Evolutionary conservation across 2,888 invertebrate species (phyloP).

Genomic region (Dromius quadrimaculatus): DNA sequence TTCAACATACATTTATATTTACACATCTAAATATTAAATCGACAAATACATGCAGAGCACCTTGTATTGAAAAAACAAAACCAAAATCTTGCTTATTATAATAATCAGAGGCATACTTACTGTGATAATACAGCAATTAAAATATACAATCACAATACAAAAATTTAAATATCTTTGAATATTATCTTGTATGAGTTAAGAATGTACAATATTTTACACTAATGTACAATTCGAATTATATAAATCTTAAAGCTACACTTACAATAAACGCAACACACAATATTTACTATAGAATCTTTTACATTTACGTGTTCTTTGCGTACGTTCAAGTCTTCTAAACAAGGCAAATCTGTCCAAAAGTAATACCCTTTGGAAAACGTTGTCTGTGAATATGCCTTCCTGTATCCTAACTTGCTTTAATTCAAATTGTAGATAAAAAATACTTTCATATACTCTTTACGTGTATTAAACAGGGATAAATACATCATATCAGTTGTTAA

Average conservation of each 20-base stretch:
- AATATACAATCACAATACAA: slow-evolving; percentile 41
- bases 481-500: too few species aligned
- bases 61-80: slow-evolving; percentile 42
- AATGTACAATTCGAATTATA: slow-evolving; percentile 45
- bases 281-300: slow-evolving; percentile 24
- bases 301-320: slow-evolving; percentile 21
- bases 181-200: slow-evolving; percentile 5
- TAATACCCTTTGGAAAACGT: slow-evolving; percentile 38
- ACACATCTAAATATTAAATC: slow-evolving; percentile 45
- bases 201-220: slow-evolving; percentile 48
- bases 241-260: slow-evolving; percentile 23
- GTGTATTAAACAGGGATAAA: too few species aligned
- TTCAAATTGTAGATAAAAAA: too few species aligned
- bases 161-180: slow-evolving; percentile 34
- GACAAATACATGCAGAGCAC: slow-evolving; percentile 50
- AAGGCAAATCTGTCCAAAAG: slow-evolving; percentile 42
- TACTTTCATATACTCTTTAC: too few species aligned
- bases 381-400: too few species aligned
- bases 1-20: slow-evolving; percentile 46
- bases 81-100: slow-evolving; percentile 32
- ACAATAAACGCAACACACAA: slow-evolving; percentile 19
- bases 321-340: slow-evolving; percentile 28
- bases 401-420: too few species aligned
- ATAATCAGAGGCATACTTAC: slow-evolving; percentile 32
- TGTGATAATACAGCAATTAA: slow-evolving; percentile 38